Conservation (phyloP, 2,797 vertebrate species). For the Poeciliopsis infans region DNA sequence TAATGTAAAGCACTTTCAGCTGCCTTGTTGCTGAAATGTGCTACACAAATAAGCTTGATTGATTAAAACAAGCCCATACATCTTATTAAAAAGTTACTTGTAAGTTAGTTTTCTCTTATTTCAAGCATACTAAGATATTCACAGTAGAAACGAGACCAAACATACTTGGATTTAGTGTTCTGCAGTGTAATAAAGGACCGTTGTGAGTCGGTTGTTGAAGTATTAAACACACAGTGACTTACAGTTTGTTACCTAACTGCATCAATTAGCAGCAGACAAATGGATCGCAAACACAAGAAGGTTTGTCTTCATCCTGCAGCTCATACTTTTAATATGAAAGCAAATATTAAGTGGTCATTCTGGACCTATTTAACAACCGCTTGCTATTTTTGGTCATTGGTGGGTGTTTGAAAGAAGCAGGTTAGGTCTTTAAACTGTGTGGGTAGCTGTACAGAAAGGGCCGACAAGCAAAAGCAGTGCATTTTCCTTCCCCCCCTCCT, state of each 20-base stretch:
- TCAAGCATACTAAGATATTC: no score
- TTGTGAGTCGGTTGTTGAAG: slow-evolving; percentile 20
- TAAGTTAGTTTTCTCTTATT: no score
- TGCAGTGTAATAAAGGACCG: no score
- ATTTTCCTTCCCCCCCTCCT: slow-evolving; percentile 43
- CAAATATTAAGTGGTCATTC: slow-evolving; percentile 50
- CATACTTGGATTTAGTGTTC: no score
- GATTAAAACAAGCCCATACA: no score
- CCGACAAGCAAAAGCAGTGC: slow-evolving; percentile 49
- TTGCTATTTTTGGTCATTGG: slow-evolving; percentile 32
- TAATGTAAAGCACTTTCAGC: no score
- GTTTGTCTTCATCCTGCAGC: slow-evolving; percentile 48
- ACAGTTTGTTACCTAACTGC: slow-evolving; percentile 25
- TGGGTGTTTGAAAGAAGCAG: slow-evolving; percentile 50
- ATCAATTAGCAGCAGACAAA: slow-evolving; percentile 55
- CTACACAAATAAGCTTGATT: no score
- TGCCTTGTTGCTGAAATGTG: no score
- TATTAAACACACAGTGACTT: slow-evolving; percentile 16
- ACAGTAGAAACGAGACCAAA: no score
- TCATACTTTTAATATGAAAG: slow-evolving; percentile 33
- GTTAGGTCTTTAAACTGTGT: slow-evolving; percentile 49
- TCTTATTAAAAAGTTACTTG: no score
- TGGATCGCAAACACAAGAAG: slow-evolving; percentile 55
- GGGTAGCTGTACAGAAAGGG: slow-evolving; percentile 43
- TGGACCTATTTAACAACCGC: slow-evolving; percentile 40